Conservation (phyloP, 2,888 invertebrate species). For the Candidula unifasciata region DNA sequence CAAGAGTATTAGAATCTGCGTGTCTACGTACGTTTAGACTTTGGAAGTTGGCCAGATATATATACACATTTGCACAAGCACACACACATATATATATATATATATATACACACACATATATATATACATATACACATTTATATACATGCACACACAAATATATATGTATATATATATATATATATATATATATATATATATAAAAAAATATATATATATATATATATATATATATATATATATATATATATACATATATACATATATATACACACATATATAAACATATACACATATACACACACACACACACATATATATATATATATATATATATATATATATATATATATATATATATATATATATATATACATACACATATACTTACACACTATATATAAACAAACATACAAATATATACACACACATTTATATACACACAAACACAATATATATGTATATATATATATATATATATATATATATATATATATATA, state of each 20-base stretch:
- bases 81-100: no score
- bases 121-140: no score
- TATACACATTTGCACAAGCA: no score
- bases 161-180: neutral
- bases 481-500: conserved; percentile 8
- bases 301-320: neutral
- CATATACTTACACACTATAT: no score
- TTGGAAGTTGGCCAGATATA: no score
- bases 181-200: neutral
- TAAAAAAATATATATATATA: neutral
- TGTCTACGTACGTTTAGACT: neutral
- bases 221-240: neutral
- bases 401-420: no score
- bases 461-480: neutral
- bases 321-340: neutral
- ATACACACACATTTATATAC: neutral
- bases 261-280: neutral
- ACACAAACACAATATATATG: neutral
- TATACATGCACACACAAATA: neutral
- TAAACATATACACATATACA: neutral
- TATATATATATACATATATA: neutral
- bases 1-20: neutral
- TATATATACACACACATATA: no score
- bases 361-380: no score
- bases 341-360: neutral